These are phyloP conservation scores for Ceyx margarethae DNA, from an alignment of 2,113 vertebrate species.

Conservation along the genomic window DNA sequence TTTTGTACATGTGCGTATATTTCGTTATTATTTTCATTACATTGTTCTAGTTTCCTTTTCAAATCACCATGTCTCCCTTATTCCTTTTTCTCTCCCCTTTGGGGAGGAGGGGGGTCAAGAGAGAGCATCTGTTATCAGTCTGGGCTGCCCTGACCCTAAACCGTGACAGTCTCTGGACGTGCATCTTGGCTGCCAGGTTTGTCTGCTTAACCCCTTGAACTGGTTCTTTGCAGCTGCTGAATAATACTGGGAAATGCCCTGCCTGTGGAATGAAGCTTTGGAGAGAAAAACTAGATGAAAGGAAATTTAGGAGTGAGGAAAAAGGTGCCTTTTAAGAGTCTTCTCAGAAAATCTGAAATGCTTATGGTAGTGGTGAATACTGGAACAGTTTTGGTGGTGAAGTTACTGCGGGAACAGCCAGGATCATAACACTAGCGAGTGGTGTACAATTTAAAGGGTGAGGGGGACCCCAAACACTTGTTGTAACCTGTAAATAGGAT, in stretches of 20 bases:
- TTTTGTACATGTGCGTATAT: no score
- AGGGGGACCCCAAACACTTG: not conserved
- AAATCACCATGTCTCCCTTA: no score
- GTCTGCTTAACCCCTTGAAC: not conserved
- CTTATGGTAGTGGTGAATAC: not conserved
- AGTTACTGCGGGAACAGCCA: not conserved
- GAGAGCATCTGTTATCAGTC: no score
- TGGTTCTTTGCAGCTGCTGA: not conserved
- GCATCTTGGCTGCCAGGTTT: not conserved
- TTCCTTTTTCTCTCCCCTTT: no score
- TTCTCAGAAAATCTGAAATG: not conserved
- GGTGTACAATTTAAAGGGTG: fast-evolving
- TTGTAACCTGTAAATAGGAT: not conserved
- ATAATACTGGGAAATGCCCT: not conserved
- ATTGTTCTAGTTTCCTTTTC: no score
- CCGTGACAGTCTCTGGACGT: not conserved
- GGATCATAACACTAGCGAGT: fast-evolving
- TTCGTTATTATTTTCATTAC: no score
- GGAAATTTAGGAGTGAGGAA: not conserved
- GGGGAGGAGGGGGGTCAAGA: no score
- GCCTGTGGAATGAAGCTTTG: not conserved
- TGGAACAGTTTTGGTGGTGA: not conserved
- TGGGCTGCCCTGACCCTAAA: no score
- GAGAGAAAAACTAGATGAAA: not conserved
- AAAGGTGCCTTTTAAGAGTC: not conserved